Percentiles rank a stretch among this genome's conserved stretches.
These are phyloP conservation scores for Balearica regulorum DNA, from an alignment of 2,797 vertebrate genomes.

Conservation along the genomic window DNA sequence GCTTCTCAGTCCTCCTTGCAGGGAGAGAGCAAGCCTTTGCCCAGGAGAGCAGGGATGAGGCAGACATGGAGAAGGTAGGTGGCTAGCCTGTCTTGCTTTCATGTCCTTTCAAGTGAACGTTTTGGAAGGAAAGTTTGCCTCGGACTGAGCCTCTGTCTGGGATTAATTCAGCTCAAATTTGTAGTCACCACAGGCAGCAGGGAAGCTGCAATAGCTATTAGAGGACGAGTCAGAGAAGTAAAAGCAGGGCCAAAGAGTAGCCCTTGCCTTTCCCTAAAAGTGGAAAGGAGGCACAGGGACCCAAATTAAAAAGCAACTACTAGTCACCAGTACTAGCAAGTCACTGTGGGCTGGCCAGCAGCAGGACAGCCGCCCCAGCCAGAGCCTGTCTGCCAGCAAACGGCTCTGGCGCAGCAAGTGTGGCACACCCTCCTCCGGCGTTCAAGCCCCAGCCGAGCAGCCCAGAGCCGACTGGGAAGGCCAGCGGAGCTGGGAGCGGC, in stretches of 20 bases:
- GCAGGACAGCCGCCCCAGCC: neutral
- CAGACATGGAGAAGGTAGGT: neutral
- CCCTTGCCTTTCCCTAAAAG: neutral
- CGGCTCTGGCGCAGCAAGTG: neutral
- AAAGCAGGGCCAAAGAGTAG: slow-evolving; percentile 23
- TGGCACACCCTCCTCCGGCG: slow-evolving; percentile 32
- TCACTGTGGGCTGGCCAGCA: neutral
- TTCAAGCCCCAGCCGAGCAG: neutral
- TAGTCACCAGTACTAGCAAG: neutral
- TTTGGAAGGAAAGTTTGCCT: slow-evolving; percentile 41
- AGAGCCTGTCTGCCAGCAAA: neutral
- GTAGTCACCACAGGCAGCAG: slow-evolving; percentile 29
- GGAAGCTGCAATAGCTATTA: slow-evolving; percentile 58
- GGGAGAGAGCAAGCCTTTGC: neutral
- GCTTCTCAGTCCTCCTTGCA: neutral
- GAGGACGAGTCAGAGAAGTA: slow-evolving; percentile 33
- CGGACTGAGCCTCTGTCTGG: slow-evolving; percentile 37
- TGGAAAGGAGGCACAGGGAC: neutral
- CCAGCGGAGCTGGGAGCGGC: neutral
- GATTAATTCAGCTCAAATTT: slow-evolving; percentile 60
- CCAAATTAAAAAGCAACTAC: slow-evolving; percentile 24
- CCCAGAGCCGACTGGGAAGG: neutral
- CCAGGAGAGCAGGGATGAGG: neutral
- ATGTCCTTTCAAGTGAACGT: neutral
- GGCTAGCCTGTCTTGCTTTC: neutral